Percentiles rank a stretch among this genome's conserved stretches.
These are phyloP conservation scores for Peromyscus melanophrys DNA, from an alignment of 2,797 vertebrate species.

Conservation along the genomic window DNA sequence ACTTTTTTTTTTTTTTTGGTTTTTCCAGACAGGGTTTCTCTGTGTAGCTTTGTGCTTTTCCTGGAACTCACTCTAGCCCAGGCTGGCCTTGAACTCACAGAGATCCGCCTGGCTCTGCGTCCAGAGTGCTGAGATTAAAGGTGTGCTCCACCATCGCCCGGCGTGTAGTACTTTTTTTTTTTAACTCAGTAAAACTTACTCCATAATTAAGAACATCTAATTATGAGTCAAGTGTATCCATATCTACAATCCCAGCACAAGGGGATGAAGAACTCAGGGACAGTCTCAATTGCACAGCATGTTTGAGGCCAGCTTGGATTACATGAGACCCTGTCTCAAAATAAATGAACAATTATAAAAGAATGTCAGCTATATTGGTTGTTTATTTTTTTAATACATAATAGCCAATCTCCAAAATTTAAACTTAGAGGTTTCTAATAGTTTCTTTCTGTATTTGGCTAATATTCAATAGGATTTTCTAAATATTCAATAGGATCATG, in stretches of 20 bases:
- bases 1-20: no score
- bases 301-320: neutral
- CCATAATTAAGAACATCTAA: slow-evolving; percentile 31
- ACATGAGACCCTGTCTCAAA: neutral
- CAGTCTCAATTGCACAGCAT: no score
- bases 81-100: no score
- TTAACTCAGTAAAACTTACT: neutral
- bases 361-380: neutral
- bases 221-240: neutral
- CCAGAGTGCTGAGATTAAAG: no score
- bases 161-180: neutral
- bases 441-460: slow-evolving; percentile 13
- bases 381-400: neutral
- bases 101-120: no score
- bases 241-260: neutral
- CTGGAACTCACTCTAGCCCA: no score
- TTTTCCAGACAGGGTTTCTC: no score
- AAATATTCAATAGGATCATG: neutral
- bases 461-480: neutral
- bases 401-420: slow-evolving; percentile 27
- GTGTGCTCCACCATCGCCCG: no score
- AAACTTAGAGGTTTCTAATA: neutral
- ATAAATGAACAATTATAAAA: neutral
- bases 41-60: no score
- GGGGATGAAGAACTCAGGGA: neutral